Conservation (phyloP, 2,113 vertebrate genomes). For the Cryptotis parvus region DNA sequence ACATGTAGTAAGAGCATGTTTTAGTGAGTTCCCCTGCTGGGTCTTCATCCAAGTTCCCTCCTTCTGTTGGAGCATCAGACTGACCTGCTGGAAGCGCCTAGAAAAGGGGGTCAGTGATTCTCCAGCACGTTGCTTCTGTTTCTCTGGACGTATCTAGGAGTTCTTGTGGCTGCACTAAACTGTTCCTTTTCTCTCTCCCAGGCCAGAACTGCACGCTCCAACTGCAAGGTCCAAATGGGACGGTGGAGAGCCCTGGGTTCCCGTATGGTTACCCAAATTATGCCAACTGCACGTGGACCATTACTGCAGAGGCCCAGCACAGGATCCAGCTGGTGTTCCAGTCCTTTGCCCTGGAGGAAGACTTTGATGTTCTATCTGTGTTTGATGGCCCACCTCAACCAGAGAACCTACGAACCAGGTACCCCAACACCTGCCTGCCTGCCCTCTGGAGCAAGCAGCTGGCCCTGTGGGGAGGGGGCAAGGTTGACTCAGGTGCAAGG, state of each 20-base stretch:
- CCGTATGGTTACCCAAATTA: slow-evolving; percentile 99
- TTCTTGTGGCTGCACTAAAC: slow-evolving; percentile 2
- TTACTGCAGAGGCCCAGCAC: slow-evolving; percentile 95
- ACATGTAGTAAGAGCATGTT: not conserved
- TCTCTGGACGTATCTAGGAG: not conserved
- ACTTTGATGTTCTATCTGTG: slow-evolving; percentile 97
- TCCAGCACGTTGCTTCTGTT: accelerated
- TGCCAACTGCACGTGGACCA: slow-evolving; percentile 99
- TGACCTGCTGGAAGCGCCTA: not conserved
- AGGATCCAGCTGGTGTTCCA: slow-evolving; percentile 99
- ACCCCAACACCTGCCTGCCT: slow-evolving; percentile 54
- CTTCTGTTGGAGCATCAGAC: not conserved
- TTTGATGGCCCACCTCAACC: slow-evolving; percentile 95
- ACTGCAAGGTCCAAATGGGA: slow-evolving; percentile 96
- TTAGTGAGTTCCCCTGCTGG: not conserved
- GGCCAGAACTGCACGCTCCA: slow-evolving; percentile 98
- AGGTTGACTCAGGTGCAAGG: slow-evolving; percentile 32
- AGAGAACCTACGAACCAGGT: slow-evolving; percentile 95
- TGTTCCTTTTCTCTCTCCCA: slow-evolving; percentile 84
- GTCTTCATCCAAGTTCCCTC: not conserved
- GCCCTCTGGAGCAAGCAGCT: not conserved
- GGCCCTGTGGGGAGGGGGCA: slow-evolving; percentile 37
- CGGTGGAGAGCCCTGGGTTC: slow-evolving; percentile 97
- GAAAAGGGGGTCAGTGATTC: not conserved
- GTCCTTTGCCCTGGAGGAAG: slow-evolving; percentile 98